A percentile compares a stretch with the other conserved stretches of the same genome.
These are phyloP conservation scores for Porites lobata DNA, from an alignment of 92 coral and sea anemone species.

Conservation along the genomic window DNA sequence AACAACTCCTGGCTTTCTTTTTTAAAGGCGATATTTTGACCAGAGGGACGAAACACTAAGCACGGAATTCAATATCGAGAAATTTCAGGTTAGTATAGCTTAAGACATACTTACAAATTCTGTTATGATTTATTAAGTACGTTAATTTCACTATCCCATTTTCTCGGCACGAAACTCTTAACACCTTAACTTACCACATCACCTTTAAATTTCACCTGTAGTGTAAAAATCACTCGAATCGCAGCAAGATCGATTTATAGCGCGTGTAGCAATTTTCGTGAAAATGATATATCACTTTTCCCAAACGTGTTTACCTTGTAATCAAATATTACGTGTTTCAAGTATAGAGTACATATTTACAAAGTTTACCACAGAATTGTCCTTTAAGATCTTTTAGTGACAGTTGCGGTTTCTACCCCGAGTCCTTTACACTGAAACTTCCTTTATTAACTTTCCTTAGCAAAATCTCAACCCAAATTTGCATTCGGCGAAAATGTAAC, in stretches of 20 bases:
- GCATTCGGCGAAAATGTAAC: slow-evolving; percentile 27
- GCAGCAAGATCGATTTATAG: not conserved
- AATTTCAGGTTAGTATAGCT: slow-evolving; percentile 34
- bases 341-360: slow-evolving; percentile 81
- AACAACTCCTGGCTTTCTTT: not conserved
- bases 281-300: slow-evolving; percentile 20
- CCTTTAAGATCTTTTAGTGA: slow-evolving; percentile 23
- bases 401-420: not conserved
- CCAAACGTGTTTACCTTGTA: slow-evolving; percentile 68
- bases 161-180: not conserved
- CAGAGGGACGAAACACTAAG: not conserved
- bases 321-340: slow-evolving; percentile 68
- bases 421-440: not conserved
- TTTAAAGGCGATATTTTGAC: not conserved
- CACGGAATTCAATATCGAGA: slow-evolving; percentile 1
- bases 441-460: not conserved
- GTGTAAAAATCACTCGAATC: not conserved
- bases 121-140: slow-evolving; percentile 51
- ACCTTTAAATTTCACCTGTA: not conserved
- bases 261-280: not conserved
- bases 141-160: slow-evolving; percentile 38
- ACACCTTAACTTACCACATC: not conserved
- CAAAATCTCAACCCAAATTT: not conserved
- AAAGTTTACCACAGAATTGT: slow-evolving; percentile 37
- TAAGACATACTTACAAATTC: slow-evolving; percentile 41